Conservation (phyloP, 2,888 invertebrate genomes). For the Bombylius major region DNA sequence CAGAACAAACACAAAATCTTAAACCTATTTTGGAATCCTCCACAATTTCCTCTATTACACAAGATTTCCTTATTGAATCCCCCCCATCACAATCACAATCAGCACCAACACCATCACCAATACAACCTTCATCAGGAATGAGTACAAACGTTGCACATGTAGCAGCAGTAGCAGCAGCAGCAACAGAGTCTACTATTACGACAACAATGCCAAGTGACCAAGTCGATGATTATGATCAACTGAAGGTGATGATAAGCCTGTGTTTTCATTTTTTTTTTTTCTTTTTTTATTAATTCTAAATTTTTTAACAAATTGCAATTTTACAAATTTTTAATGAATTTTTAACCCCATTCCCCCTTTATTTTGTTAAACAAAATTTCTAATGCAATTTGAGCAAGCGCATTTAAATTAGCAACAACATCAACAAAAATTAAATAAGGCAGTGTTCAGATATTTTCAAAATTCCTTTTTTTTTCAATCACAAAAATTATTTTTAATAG, state of each 20-base stretch:
- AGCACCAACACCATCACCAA: neutral
- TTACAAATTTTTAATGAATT: no score
- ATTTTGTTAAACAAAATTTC: no score
- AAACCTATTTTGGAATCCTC: no score
- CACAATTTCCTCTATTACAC: neutral
- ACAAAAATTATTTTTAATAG: no score
- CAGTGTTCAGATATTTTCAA: no score
- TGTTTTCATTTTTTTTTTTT: slow-evolving; percentile 1
- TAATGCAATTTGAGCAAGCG: no score
- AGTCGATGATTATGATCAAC: slow-evolving; percentile 33
- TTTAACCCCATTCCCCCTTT: no score
- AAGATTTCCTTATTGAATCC: neutral
- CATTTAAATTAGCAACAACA: no score
- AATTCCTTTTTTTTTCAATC: no score
- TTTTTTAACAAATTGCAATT: neutral
- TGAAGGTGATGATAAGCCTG: slow-evolving; percentile 7
- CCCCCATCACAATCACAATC: neutral
- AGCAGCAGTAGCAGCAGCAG: slow-evolving; percentile 15
- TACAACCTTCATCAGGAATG: slow-evolving; percentile 7
- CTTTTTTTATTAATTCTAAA: neutral
- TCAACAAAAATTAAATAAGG: no score
- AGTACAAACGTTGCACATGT: slow-evolving; percentile 14
- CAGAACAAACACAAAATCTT: no score
- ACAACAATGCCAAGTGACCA: slow-evolving; percentile 27
- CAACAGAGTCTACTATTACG: slow-evolving; percentile 17